These are phyloP conservation scores for Rhombomys opimus DNA, from an alignment of 2,113 vertebrate genomes.

Conservation along the genomic window DNA sequence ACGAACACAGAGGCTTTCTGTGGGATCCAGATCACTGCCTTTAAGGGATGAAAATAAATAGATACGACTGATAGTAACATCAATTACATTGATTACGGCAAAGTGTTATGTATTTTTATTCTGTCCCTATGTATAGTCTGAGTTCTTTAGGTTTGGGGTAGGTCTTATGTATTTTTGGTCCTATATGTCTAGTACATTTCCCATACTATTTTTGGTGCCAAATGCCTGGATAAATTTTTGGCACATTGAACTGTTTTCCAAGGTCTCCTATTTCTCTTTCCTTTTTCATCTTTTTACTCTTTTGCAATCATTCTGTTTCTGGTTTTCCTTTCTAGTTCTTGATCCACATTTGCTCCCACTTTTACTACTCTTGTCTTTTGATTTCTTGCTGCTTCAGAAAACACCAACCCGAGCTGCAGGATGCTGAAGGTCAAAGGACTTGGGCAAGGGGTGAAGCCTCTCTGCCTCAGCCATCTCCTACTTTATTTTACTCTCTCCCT, in stretches of 20 bases:
- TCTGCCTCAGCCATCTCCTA: background rate
- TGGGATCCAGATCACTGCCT: background rate
- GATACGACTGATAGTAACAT: background rate
- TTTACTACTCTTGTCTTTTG: background rate
- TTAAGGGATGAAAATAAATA: background rate
- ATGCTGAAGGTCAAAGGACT: background rate
- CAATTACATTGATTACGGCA: background rate
- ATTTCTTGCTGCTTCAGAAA: background rate
- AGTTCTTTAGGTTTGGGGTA: background rate
- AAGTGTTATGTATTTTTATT: background rate
- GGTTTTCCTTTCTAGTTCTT: background rate
- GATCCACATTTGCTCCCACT: background rate
- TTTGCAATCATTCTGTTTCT: background rate
- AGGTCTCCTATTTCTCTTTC: background rate
- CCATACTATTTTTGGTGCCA: background rate
- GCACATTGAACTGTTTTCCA: background rate
- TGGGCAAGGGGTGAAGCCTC: background rate
- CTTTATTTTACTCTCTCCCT: background rate
- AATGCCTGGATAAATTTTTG: background rate
- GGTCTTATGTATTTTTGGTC: background rate
- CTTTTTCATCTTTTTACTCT: background rate
- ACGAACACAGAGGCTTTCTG: background rate
- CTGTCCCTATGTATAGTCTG: background rate
- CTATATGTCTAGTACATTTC: background rate
- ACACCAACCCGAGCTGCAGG: background rate